These are phyloP conservation scores for Tupaia tana DNA, from an alignment of 2,113 vertebrate genomes.

Conservation along the genomic window DNA sequence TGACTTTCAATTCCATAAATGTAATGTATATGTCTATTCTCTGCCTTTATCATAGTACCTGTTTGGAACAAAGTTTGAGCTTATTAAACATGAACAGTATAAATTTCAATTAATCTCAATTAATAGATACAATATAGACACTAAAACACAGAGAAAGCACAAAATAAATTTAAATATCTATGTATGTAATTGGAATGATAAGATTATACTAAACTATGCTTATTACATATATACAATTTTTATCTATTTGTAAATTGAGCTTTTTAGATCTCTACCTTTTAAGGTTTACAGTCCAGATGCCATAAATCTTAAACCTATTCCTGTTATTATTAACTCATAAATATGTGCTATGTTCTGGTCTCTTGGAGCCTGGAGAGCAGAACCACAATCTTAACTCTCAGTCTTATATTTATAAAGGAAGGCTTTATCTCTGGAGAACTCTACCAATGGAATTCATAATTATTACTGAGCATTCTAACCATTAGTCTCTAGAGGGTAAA, in stretches of 20 bases:
- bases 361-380: not conserved
- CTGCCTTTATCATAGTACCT: not conserved
- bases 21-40: not conserved
- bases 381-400: not conserved
- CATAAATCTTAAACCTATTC: not conserved
- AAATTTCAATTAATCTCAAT: constrained; percentile 20
- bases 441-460: not conserved
- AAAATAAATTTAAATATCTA: not conserved
- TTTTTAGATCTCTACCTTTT: not conserved
- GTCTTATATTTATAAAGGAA: not conserved
- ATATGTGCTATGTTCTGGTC: not conserved
- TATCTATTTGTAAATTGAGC: not conserved
- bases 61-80: not conserved
- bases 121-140: not conserved
- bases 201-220: constrained; percentile 8
- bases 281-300: not conserved
- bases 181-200: not conserved
- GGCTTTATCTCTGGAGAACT: not conserved
- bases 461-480: constrained; percentile 11
- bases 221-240: not conserved
- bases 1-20: not conserved
- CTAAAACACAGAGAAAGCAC: not conserved
- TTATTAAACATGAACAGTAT: not conserved
- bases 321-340: not conserved
- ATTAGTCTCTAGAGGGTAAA: constrained; percentile 1